Percentiles rank a stretch among this genome's conserved stretches.
Evolutionary conservation across 2,797 vertebrate species (phyloP).

Genomic region (Phalanger gymnotis): DNA sequence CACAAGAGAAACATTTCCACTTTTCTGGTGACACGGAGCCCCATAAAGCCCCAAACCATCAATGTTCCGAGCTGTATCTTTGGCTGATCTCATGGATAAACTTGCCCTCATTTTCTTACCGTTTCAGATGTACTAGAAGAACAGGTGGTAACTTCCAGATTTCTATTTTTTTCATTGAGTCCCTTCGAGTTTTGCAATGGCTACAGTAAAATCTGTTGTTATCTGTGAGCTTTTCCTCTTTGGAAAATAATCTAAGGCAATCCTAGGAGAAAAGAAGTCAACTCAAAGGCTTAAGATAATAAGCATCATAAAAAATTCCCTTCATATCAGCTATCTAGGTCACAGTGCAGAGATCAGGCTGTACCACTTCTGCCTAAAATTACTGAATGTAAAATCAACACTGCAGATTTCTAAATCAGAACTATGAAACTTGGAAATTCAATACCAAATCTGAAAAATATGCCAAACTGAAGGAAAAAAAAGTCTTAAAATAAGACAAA

Average conservation of each 20-base stretch:
- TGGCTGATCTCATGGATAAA: slow-evolving; percentile 11
- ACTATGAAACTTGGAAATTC: slow-evolving; percentile 9
- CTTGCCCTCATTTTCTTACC: slow-evolving; percentile 83
- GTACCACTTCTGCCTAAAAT: not conserved
- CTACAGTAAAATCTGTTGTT: slow-evolving; percentile 97
- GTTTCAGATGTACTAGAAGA: slow-evolving; percentile 96
- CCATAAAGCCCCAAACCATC: not conserved
- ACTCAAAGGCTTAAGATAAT: not conserved
- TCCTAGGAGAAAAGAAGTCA: slow-evolving; percentile 86
- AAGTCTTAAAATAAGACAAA: not conserved
- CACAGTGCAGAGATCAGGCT: not conserved
- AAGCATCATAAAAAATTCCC: not conserved
- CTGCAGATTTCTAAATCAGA: slow-evolving; percentile 30
- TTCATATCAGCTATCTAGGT: not conserved
- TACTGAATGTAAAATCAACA: not conserved
- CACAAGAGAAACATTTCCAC: not conserved
- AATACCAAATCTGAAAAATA: slow-evolving; percentile 27
- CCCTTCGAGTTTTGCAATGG: slow-evolving; percentile 95
- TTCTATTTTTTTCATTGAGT: slow-evolving; percentile 98
- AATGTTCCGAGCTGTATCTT: not conserved
- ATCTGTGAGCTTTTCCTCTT: slow-evolving; percentile 97
- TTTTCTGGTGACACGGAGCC: not conserved
- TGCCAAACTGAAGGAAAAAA: not conserved
- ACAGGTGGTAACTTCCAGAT: slow-evolving; percentile 99
- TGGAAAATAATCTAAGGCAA: slow-evolving; percentile 97